A percentile compares a stretch with the other conserved stretches of the same genome.
These are phyloP conservation scores for Conus canariensis DNA, from an alignment of 2,888 invertebrate genomes.

Conservation along the genomic window DNA sequence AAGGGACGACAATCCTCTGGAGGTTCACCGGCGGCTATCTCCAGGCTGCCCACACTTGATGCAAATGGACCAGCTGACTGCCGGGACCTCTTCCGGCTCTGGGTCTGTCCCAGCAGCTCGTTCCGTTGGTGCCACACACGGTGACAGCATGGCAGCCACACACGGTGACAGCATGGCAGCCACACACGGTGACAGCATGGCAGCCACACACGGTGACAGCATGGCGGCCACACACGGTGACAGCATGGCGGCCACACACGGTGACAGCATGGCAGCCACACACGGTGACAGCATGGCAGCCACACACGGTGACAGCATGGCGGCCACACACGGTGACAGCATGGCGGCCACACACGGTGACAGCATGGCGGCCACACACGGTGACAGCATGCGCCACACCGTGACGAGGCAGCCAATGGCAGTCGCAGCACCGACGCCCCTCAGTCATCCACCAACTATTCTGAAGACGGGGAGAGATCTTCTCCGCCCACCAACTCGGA, in stretches of 20 bases:
- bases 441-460: neutral
- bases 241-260: neutral
- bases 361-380: neutral
- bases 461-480: neutral
- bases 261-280: neutral
- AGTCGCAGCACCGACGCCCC: neutral
- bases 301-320: neutral
- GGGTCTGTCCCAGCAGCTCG: neutral
- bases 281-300: neutral
- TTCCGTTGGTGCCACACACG: neutral
- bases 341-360: neutral
- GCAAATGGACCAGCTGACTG: neutral
- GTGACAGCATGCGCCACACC: neutral
- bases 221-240: neutral
- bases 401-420: neutral
- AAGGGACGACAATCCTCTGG: constrained; percentile 21
- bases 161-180: neutral
- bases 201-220: neutral
- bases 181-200: neutral
- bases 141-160: neutral
- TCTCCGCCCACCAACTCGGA: neutral
- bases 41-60: constrained; percentile 25
- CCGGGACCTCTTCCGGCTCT: neutral
- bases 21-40: constrained; percentile 32
- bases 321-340: neutral